Evolutionary conservation across 2,113 vertebrate genomes (phyloP), one percentile per base, ranked within the genome.

Genomic region (Ptilorrhoa leucosticta): DNA sequence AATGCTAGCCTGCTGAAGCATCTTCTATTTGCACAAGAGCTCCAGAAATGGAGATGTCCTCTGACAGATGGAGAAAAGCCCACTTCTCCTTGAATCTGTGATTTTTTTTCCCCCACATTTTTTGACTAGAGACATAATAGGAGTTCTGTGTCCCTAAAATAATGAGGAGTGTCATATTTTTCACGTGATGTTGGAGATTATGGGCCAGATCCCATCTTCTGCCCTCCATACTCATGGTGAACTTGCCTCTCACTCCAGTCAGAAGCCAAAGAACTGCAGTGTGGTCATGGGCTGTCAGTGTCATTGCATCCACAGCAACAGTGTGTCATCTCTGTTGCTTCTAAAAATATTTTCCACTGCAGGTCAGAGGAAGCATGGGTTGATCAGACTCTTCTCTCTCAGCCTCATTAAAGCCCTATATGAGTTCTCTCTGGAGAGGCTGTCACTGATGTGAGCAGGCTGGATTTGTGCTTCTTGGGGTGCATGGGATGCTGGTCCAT

Each of bases 211-310:
- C 18, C 27, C 42, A 50, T 33, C 33, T 86, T 80, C 23, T 69
- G 66, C 73, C 28, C 6, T 85, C 40, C 1, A 1, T 71, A 21
- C 26, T 89, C 28, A n/a, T 31, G 10, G 20, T 64, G 51, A 92
- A 18, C 12, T 71, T 87, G 48, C 20, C 37, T 16, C 61, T 50
- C 8, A 58, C 6, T 5, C 9, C 39, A 54, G 8, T 19, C 58
- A 42, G 45, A 66, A 70, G 47, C 42, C 0, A 0, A 66, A 73
- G 48, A 26, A 7, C 21, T 5, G 3, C 13, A 23, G 23, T 1
- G 1, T 24, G 26, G 35, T 12, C 44, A 50, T 54, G 2, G 3
- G 13, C 44, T 56, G 16, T 13, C 37, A 6, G 37, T 53, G 44
- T 23, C 6, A 0, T 23, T 60, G 57, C 24, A 42, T 2, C 6